These are phyloP conservation scores for Teinopalpus imperialis DNA, from an alignment of 2,888 invertebrate species.

Conservation along the genomic window DNA sequence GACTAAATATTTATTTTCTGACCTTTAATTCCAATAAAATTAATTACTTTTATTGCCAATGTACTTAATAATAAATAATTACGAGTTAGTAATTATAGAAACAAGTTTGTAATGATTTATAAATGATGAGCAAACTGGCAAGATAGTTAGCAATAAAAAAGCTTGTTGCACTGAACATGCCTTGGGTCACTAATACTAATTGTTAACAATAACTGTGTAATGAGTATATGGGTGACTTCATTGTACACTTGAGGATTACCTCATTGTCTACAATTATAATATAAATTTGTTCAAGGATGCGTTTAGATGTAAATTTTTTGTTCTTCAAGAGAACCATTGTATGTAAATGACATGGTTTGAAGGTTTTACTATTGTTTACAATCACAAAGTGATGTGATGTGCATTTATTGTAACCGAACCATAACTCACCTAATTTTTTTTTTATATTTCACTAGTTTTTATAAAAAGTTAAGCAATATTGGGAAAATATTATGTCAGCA, in stretches of 20 bases:
- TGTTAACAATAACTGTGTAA: conserved; percentile 14
- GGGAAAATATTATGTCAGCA: too few species aligned
- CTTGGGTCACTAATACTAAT: not conserved
- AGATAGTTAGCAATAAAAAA: conserved; percentile 10
- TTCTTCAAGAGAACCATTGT: conserved; percentile 6
- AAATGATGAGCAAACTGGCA: conserved; percentile 1
- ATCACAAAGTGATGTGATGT: too few species aligned
- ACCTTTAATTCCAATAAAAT: too few species aligned
- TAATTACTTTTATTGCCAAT: too few species aligned
- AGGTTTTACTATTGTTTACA: conserved; percentile 7
- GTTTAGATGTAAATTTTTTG: too few species aligned
- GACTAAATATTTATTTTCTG: too few species aligned
- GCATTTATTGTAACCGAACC: too few species aligned
- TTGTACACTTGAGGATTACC: conserved; percentile 9
- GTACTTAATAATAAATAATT: too few species aligned
- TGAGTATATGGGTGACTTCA: conserved; percentile 16
- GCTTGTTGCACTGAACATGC: not conserved
- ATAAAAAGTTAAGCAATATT: too few species aligned
- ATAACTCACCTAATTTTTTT: too few species aligned
- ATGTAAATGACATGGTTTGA: conserved; percentile 8
- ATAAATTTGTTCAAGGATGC: conserved; percentile 9
- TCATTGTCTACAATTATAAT: conserved; percentile 11
- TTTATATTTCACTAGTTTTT: too few species aligned
- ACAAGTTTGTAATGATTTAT: not conserved
- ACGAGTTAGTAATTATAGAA: not conserved